Conservation (phyloP, 1,140 invertebrate genomes). For the Batillaria attramentaria region DNA sequence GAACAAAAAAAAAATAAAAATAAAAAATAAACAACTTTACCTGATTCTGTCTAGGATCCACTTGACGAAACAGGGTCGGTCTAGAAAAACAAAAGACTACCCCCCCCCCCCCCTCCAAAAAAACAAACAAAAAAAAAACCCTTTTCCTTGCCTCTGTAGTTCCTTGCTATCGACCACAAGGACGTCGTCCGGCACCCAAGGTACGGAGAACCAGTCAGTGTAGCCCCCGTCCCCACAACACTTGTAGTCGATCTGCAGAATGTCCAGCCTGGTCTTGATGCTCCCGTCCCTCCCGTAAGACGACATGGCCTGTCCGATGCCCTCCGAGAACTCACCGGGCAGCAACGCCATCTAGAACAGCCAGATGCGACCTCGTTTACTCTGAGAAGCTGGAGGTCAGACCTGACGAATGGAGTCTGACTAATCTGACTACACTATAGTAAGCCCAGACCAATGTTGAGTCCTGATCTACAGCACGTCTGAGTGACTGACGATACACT, state of each 20-base stretch:
- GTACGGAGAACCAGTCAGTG: conserved; percentile 60
- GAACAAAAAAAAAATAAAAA: too few species aligned
- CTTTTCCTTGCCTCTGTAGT: neutral
- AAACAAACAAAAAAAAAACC: neutral
- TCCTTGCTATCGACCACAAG: conserved; percentile 13
- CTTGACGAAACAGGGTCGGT: too few species aligned
- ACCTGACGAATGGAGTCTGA: neutral
- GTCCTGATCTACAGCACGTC: neutral
- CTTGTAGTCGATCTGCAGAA: conserved; percentile 54
- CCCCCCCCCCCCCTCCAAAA: too few species aligned
- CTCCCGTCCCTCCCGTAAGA: conserved; percentile 41
- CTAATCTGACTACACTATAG: neutral
- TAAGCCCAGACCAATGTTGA: neutral
- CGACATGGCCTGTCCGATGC: conserved; percentile 23
- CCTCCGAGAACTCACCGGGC: conserved; percentile 16
- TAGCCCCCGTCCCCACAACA: conserved; percentile 62
- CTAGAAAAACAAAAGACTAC: too few species aligned
- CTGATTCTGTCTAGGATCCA: too few species aligned
- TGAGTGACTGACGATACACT: neutral
- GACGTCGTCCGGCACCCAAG: conserved; percentile 53
- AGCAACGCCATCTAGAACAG: neutral
- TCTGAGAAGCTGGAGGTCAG: neutral
- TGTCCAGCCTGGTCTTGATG: conserved; percentile 56
- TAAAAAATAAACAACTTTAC: too few species aligned
- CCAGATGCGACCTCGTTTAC: neutral